Base-by-base conservation (phyloP, 1,140 invertebrate species). In the Babylonia areolata region DNA sequence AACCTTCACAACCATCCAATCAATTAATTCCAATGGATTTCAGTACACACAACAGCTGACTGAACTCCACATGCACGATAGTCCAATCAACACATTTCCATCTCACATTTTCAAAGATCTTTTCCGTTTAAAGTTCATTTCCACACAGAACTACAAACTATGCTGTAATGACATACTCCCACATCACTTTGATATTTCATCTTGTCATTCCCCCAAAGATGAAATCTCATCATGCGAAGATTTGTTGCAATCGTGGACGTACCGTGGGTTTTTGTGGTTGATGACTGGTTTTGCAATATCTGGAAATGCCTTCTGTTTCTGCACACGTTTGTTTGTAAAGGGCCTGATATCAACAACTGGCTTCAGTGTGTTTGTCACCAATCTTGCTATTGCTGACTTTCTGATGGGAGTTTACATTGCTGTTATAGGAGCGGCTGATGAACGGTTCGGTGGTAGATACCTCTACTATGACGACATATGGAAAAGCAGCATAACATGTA, bases 381-480 rank as follows among this genome's bases (percentile, higher is more conserved):
- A 92, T 85, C 85, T 93, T 1, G 85, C 87, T 40, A 28, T 90
- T 15, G 88, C 91, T 51, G 92, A 93, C 81, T 88, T 92, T 37
- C 79, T 91, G 2, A 93, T 92, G 92, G 92, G 92, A 15, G 42
- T 92, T 17, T 93, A 92, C 77, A 71, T 93, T 58, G 77, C 89
- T 5, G 89, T 93, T 15, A 91, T 93, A 40, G 91, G 89, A 17
- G 46, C 85, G 9, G 89, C 89, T 12, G 92, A 93, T 75, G 58
- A 81, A 11, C 37, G 81, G 17, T 92, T 87, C 82, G 80, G 88
- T 17, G 90, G 89, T 28, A 54, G 37, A 28, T 93, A 93, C 81
- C 79, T 88, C 3, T 88, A 85, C 40, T 51, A 91, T 64, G 91
- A 90, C 17, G 71, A 42, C 17, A 28, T 46, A 2, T 93, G 92